These are phyloP conservation scores for Sebastes iracundus DNA, from an alignment of 2,797 vertebrate genomes.

Conservation along the genomic window DNA sequence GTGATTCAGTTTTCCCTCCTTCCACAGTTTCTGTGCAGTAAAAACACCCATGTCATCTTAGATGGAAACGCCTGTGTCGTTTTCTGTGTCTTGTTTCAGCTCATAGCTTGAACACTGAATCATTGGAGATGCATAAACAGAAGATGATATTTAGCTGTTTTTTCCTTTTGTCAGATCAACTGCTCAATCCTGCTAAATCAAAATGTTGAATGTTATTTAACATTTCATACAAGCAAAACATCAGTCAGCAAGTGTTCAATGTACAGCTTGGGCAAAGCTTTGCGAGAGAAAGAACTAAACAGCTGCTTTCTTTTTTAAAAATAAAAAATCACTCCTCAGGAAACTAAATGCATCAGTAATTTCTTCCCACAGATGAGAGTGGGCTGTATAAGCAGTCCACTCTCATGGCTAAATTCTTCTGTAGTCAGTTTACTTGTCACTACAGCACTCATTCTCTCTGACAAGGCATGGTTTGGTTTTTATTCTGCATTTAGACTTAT, in stretches of 20 bases:
- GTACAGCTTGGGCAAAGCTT: conserved; percentile 5
- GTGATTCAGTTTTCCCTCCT: conserved; percentile 37
- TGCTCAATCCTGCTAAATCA: conserved; percentile 1
- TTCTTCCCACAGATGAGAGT: not conserved
- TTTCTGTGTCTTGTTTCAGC: conserved; percentile 3
- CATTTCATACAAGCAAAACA: not conserved
- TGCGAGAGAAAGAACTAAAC: not conserved
- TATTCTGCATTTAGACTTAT: not conserved
- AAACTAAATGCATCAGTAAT: not conserved
- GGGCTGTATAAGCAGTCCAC: not conserved
- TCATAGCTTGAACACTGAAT: not conserved
- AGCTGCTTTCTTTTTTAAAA: not conserved
- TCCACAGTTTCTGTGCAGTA: conserved; percentile 11
- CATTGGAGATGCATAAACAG: not conserved
- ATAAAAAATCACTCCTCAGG: not conserved
- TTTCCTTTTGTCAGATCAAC: conserved; percentile 9
- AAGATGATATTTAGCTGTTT: not conserved
- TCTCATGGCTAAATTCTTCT: not conserved
- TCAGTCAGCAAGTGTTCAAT: not conserved
- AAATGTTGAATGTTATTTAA: not conserved
- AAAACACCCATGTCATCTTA: not conserved
- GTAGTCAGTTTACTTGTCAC: not conserved
- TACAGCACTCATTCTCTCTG: not conserved
- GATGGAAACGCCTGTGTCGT: not conserved
- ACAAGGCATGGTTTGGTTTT: not conserved